Conservation (phyloP, 2,113 vertebrate species). For the Alaudala cheleensis region DNA sequence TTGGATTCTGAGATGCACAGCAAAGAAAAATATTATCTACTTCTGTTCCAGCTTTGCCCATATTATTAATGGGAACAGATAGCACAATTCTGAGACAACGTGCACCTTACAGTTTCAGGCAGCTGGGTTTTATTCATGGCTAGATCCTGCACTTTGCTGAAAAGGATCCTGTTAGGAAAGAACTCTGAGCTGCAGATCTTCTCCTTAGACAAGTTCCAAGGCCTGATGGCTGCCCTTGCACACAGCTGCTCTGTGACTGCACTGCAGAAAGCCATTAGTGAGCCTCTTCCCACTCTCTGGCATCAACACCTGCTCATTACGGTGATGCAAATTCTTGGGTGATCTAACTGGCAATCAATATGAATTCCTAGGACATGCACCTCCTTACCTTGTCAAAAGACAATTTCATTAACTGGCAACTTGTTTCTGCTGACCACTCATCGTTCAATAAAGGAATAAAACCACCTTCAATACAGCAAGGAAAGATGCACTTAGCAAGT, state of each 20-base stretch:
- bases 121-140: not conserved
- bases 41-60: not conserved
- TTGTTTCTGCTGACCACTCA: not conserved
- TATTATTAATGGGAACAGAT: not conserved
- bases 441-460: not conserved
- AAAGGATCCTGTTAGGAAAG: not conserved
- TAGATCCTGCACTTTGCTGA: not conserved
- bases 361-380: not conserved
- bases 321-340: not conserved
- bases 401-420: not conserved
- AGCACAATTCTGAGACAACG: not conserved
- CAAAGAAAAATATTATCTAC: not conserved
- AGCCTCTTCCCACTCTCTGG: not conserved
- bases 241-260: not conserved
- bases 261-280: not conserved
- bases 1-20: not conserved
- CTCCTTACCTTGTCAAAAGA: not conserved
- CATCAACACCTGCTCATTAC: not conserved
- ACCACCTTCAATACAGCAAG: accelerated
- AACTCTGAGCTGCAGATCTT: not conserved
- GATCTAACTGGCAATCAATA: not conserved
- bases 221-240: not conserved
- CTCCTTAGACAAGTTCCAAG: not conserved
- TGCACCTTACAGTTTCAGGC: not conserved
- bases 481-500: not conserved